Evolutionary conservation across 2,888 invertebrate genomes (phyloP), one percentile per base, ranked within the genome.

Genomic region (Palloptera scutellata): DNA sequence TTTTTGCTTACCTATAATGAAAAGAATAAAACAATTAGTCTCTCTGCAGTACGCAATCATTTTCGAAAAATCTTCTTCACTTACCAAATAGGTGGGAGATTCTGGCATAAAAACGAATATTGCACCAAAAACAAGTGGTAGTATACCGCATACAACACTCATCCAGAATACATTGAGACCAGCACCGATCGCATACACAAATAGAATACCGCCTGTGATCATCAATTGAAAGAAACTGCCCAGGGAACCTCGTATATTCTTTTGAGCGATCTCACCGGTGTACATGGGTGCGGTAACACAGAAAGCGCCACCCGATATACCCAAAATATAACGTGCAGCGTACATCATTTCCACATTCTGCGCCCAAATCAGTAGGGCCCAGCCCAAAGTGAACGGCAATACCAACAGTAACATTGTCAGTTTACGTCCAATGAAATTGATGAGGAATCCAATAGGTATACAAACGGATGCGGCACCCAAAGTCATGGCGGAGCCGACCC

Each of bases 211-310:
- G 13, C 91, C 82, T 0, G 93, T 92, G 66, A 96, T 87, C 89
- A 94, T 91, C 43, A 97, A 85, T 81, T 97, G 97, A 81, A 95
- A 95, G 79, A 91, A 94, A 60, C 94, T 92, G 4, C 96, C 96
- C 0, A 97, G 85, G 0, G 90, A 89, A 1, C 97, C 97, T 66
- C 97, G 88, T 74, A 95, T 90, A 40, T 91, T 89, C 74, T 91
- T 92, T 75, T 95, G 91, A 0, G 95, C 90, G 57, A 95, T 94
- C 86, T 97, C 97, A 53, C 91, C 91, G 6, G 91, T 92, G 80
- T 94, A 95, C 71, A 95, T 89, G 0, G 96, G 96, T 0, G 92
- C 92, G 0, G 92, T 91, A 17, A 94, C 90, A 76, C 94, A 94
- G 78, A 92, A 92, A 1, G 94, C 92, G 20, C 95, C 95, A 68